phyloP scores from a whole-genome alignment of 2,888 invertebrate genomes.

The Lingula anatina region DNA sequence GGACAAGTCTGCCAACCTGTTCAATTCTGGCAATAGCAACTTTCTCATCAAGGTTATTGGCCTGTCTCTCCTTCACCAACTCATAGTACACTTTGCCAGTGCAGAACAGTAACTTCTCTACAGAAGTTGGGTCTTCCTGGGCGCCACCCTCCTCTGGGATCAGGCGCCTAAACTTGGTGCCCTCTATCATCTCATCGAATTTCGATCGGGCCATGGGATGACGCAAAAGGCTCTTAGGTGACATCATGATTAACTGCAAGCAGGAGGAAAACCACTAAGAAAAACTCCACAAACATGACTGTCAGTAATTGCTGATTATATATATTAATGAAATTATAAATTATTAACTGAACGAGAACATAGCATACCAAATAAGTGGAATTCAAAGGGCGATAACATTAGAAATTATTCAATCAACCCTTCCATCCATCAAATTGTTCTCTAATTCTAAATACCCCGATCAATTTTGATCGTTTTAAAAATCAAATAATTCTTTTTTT shows the following conservation, averaged over 20 bases:
- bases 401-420: too few species aligned
- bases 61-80: slow-evolving; percentile 72
- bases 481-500: too few species aligned
- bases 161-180: slow-evolving; percentile 58
- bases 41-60: slow-evolving; percentile 64
- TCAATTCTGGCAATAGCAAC: slow-evolving; percentile 85
- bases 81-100: slow-evolving; percentile 87
- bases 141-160: slow-evolving; percentile 73
- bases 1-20: slow-evolving; percentile 60
- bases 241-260: slow-evolving; percentile 77
- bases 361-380: not conserved
- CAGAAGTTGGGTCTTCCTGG: slow-evolving; percentile 64
- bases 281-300: not conserved
- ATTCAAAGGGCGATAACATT: not conserved
- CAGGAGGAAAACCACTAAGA: not conserved
- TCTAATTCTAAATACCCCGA: too few species aligned
- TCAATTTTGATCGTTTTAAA: too few species aligned
- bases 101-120: slow-evolving; percentile 85
- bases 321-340: not conserved
- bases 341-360: not conserved
- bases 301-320: not conserved
- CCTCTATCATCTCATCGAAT: slow-evolving; percentile 79
- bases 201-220: slow-evolving; percentile 93
- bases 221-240: slow-evolving; percentile 93
- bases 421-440: too few species aligned